phyloP scores from a whole-genome alignment of 2,113 vertebrate genomes.

The Anseranas semipalmata region DNA sequence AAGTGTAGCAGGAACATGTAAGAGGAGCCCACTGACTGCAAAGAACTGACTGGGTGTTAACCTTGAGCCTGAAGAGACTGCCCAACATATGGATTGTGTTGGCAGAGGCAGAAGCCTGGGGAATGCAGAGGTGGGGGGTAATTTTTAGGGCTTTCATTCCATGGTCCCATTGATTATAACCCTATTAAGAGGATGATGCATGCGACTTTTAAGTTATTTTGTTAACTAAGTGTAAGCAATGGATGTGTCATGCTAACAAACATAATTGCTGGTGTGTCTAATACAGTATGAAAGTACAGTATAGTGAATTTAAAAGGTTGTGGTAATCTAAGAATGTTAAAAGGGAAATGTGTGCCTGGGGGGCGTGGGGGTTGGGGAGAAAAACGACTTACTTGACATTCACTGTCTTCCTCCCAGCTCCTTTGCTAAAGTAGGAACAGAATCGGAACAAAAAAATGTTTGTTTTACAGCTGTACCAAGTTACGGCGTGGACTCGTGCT shows the following conservation, averaged over 20 bases:
- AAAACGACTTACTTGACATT: conserved; percentile 68
- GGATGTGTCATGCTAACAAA: conserved; percentile 34
- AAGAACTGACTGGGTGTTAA: not conserved
- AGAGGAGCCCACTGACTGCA: not conserved
- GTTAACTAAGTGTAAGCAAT: conserved; percentile 42
- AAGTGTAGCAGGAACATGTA: not conserved
- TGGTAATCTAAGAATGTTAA: conserved; percentile 60
- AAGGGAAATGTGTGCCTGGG: conserved; percentile 48
- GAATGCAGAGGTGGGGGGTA: conserved; percentile 9
- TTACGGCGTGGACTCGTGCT: conserved; percentile 73
- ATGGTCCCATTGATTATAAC: conserved; percentile 5
- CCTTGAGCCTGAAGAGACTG: not conserved
- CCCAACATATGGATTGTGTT: not conserved
- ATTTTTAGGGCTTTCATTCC: conserved; percentile 4
- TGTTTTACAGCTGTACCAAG: conserved; percentile 86
- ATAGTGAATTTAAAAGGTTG: conserved; percentile 53
- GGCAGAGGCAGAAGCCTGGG: not conserved
- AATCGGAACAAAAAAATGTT: conserved; percentile 82
- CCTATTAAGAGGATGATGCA: conserved; percentile 25
- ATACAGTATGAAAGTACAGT: conserved; percentile 50
- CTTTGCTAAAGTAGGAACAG: conserved; percentile 78
- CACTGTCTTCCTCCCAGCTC: conserved; percentile 70
- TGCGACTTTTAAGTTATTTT: conserved; percentile 50
- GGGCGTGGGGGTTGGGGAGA: conserved; percentile 46
- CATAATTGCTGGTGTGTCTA: conserved; percentile 46